A percentile compares a stretch with the other conserved stretches of the same genome.
Evolutionary conservation across 2,113 vertebrate species (phyloP).

Genomic region (Polypterus bichir): DNA sequence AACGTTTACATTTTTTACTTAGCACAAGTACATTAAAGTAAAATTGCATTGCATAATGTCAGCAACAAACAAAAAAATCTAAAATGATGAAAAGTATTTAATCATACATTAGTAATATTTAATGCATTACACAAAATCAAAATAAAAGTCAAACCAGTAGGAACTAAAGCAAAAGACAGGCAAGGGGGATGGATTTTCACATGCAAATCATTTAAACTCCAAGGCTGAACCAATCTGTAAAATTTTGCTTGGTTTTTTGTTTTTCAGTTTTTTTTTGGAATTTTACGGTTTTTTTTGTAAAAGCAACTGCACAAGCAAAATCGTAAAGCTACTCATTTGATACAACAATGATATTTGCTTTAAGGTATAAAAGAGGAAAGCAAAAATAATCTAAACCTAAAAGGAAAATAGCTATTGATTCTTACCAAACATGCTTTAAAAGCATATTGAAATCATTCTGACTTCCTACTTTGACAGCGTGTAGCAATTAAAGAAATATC

Average conservation of each 20-base stretch:
- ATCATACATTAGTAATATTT: conserved; percentile 31
- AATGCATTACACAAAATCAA: conserved; percentile 44
- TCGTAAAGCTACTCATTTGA: no score
- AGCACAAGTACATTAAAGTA: background rate
- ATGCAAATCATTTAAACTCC: conserved; percentile 69
- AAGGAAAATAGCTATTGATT: no score
- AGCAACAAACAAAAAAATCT: conserved; percentile 3
- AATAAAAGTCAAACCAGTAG: conserved; percentile 45
- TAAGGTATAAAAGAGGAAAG: no score
- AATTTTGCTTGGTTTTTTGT: conserved; percentile 32
- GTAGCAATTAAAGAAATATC: no score
- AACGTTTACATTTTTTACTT: background rate
- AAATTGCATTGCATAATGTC: background rate
- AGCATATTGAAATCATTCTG: no score
- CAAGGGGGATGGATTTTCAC: conserved; percentile 43
- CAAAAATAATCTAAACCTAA: no score
- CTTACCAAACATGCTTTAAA: no score
- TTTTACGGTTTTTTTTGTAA: no score
- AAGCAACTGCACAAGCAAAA: no score
- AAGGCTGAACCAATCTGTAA: conserved; percentile 51
- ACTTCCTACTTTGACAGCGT: no score
- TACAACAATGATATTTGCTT: no score
- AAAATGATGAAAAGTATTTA: conserved; percentile 35
- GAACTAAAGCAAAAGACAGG: conserved; percentile 38
- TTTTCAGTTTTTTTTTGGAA: background rate